These are phyloP conservation scores for Oncorhynchus clarkii DNA, from an alignment of 2,113 vertebrate genomes.

Conservation along the genomic window DNA sequence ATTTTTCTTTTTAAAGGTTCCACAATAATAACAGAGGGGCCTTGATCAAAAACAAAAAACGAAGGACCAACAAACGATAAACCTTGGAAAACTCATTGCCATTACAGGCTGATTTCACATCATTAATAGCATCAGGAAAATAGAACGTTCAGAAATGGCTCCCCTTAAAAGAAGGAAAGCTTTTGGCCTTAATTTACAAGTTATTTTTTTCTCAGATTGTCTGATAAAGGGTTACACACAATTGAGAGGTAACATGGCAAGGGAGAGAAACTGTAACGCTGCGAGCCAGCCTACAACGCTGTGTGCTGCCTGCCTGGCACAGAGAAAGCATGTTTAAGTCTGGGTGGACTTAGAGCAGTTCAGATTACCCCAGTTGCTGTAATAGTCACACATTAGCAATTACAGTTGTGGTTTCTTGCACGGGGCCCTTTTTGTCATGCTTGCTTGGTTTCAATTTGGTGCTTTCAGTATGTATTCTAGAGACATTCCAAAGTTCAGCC, in stretches of 20 bases:
- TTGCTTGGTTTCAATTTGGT: conserved; percentile 12
- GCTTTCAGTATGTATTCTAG: background rate
- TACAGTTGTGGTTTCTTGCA: conserved; percentile 21
- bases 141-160: conserved; percentile 1
- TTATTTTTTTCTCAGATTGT: no score
- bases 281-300: background rate
- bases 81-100: conserved; percentile 35
- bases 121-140: background rate
- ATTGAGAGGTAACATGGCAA: background rate
- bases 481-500: background rate
- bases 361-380: conserved; percentile 21
- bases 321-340: background rate
- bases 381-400: conserved; percentile 29
- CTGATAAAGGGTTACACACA: background rate
- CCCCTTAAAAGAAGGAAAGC: no score
- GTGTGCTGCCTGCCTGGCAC: conserved; percentile 5
- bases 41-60: background rate
- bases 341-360: conserved; percentile 14
- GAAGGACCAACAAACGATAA: conserved; percentile 5
- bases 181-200: conserved; percentile 20
- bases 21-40: background rate
- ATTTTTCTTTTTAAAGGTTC: background rate
- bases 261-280: conserved; percentile 4
- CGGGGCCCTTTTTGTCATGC: conserved; percentile 14
- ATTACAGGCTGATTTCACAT: conserved; percentile 9